Evolutionary conservation across 30 jellyfish, hydroid and myxozoan species (phyloP), one percentile per base, ranked within the genome.

Genomic region (Aurelia sp.): DNA sequence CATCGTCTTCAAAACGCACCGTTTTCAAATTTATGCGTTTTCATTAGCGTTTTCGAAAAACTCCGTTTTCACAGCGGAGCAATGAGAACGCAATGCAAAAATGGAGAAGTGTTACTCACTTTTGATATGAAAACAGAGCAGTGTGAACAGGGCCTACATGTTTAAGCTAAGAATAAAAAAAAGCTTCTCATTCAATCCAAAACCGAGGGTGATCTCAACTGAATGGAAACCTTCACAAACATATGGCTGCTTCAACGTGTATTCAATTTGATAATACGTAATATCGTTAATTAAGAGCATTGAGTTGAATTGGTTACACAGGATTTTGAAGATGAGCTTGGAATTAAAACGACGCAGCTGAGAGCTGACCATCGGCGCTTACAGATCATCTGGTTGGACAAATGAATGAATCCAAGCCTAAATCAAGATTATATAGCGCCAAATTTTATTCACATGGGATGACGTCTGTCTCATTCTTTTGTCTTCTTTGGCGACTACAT

Each of bases 341-440:
- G 66, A 74, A 60, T 76, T 76, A 57, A 11, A 58, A 6, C 19
- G 22, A 20, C 62, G 76, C 86, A 76, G 86, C 86, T 76, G 86
- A 78, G 55, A 17, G 58, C 77, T 76, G 52, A 74, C 86, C 76
- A 76, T 74, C 86, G 76, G 86, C 66, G 86, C 86, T 58, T 44
- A 61, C 47, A 76, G 74, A 21, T 60, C 86, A 76, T 76, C 86
- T 62, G 15, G 52, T 22, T 60, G 33, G 51, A 76, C 86, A 76
- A 76, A 22, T 37, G 66, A 76, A 76, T 63, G 57, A 41, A 44
- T 76, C 66, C 76, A 23, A 76, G 65, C 76, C 47, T 58, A 58
- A 76, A 13, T 76, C 62, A 66, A 76, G 86, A 76, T 76, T 76
- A 76, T 35, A 69, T 31, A 76, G 86, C 86, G 76, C 86, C 86